Conservation (phyloP, 2,113 vertebrate genomes). For the Osmerus mordax region DNA sequence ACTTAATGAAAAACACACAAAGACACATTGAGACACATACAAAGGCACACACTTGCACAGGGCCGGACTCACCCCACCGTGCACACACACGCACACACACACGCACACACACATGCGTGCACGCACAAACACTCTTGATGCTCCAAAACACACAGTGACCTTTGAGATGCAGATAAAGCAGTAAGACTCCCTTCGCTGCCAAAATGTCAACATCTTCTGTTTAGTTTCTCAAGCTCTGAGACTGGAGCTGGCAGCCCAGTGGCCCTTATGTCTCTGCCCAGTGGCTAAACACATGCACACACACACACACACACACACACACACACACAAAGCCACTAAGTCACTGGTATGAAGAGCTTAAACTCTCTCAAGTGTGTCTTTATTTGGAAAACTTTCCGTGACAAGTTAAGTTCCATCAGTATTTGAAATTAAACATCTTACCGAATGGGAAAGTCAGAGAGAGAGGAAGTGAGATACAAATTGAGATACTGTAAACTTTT, state of each 20-base stretch:
- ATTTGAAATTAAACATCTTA: too few species aligned
- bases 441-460: too few species aligned
- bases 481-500: too few species aligned
- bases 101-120: conserved; percentile 30
- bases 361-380: too few species aligned
- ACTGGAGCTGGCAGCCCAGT: conserved; percentile 58
- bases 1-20: conserved; percentile 44
- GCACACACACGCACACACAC: conserved; percentile 16
- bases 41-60: background rate
- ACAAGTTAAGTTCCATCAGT: background rate
- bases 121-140: background rate
- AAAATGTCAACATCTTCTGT: conserved; percentile 69
- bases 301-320: conserved; percentile 6
- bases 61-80: background rate
- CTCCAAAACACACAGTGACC: conserved; percentile 57
- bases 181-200: conserved; percentile 51
- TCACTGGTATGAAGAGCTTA: too few species aligned
- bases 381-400: background rate
- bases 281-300: conserved; percentile 18
- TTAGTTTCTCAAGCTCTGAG: conserved; percentile 37
- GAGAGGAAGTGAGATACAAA: too few species aligned
- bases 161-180: conserved; percentile 64
- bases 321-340: background rate
- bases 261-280: conserved; percentile 43
- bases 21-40: conserved; percentile 15